Base-by-base conservation (phyloP, 2,888 invertebrate species). In the Caenorhabditis imperialis region DNA sequence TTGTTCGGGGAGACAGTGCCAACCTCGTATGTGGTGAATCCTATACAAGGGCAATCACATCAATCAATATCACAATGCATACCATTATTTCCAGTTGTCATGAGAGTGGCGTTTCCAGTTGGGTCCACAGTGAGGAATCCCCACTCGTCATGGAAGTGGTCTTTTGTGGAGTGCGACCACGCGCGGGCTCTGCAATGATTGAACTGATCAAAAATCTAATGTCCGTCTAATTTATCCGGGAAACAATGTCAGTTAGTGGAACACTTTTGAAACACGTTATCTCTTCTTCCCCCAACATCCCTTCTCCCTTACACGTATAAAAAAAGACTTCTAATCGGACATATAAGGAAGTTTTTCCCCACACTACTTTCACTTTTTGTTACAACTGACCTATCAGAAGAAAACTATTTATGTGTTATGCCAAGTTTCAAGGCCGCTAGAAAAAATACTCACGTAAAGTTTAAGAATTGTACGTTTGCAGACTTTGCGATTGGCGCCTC, bases 91-190 rank as follows among this genome's bases (percentile, higher is more conserved):
- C 88, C 88, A 6, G 88, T 79, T 6, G 88, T 88, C 88, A 88
- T 88, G 25, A 88, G 75, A 14, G 88, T 88, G 6, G 85, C 86
- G 60, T 88, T 88, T 60, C 88, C 88, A 47, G 74, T 75, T 50
- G 77, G 75, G 57, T 88, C 87, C 8, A 83, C 86, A 0, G 88
- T 88, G 40, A 88, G 57, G 81, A 85, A 88, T 61, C 88, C 88
- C 86, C 87, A 88, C 72, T 88, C 88, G 61, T 88, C 88, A 75
- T 88, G 88, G 75, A 88, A 88, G 65, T 88, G 88, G 58, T 88
- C 88, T 71, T 88, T 88, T n/a, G 88, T 88, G 47, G 88, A 87
- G 70, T 88, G 88, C 3, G 88, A 88, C 88, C 88, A 88, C 5
- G 88, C 87, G 47, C 87, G 81, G 22, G 88, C 88, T 33, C 88